Conservation (phyloP, 2,113 vertebrate species). For the Lates calcarifer region DNA sequence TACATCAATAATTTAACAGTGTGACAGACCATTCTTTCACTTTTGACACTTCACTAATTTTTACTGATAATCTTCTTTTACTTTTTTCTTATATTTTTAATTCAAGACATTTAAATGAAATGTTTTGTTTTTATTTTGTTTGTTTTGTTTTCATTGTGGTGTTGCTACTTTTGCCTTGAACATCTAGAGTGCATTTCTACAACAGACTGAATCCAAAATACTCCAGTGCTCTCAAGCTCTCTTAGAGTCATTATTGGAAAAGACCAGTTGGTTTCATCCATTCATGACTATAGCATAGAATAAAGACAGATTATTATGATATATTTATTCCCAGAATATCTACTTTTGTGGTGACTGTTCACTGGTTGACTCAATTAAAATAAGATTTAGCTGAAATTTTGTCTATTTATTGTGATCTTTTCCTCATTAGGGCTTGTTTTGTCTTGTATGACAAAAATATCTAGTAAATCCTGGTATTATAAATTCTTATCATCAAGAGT, state of each 20-base stretch:
- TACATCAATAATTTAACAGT: not conserved
- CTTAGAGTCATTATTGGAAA: not conserved
- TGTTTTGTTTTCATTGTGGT: not conserved
- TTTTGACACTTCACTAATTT: not conserved
- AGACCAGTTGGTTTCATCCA: not conserved
- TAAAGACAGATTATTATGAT: not conserved
- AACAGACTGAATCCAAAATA: not conserved
- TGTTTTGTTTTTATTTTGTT: not conserved
- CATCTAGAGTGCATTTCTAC: not conserved
- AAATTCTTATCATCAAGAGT: not conserved
- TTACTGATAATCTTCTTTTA: not conserved
- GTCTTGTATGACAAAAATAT: not conserved
- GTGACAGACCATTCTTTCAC: not conserved
- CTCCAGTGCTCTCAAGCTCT: not conserved
- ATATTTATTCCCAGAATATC: not conserved
- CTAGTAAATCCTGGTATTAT: not conserved
- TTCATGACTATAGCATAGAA: not conserved
- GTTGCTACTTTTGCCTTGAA: not conserved
- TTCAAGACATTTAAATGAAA: not conserved
- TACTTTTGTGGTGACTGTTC: not conserved
- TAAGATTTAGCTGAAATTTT: not conserved
- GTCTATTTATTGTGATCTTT: slow-evolving; percentile 8
- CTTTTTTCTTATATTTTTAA: not conserved
- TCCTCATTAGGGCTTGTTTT: not conserved
- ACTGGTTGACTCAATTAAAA: slow-evolving; percentile 13